Conservation (phyloP, 1,140 invertebrate species). For the Periplaneta americana region DNA sequence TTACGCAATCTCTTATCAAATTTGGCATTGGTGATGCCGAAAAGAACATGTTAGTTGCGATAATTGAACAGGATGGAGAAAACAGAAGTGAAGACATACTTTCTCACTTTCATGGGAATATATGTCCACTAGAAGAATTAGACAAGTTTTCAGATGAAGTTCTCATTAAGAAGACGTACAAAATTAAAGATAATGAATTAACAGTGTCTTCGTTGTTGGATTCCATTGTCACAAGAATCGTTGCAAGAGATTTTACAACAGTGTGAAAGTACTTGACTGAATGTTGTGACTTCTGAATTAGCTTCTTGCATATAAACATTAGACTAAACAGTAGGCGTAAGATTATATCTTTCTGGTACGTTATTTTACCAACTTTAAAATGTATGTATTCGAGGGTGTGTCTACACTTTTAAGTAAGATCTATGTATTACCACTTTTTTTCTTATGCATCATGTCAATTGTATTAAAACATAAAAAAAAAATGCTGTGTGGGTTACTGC, state of each 20-base stretch:
- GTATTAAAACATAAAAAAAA: too few relatives aligned
- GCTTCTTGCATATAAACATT: too few relatives aligned
- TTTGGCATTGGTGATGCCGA: conserved; percentile 56
- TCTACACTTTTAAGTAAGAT: too few relatives aligned
- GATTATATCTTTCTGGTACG: too few relatives aligned
- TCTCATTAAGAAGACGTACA: conserved; percentile 49
- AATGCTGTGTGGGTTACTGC: too few relatives aligned
- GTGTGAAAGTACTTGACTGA: neutral
- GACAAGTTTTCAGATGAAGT: conserved; percentile 37
- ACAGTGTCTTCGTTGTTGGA: conserved; percentile 42
- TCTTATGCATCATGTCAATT: too few relatives aligned
- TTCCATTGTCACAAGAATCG: conserved; percentile 53
- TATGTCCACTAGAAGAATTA: conserved; percentile 38
- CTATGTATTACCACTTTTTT: too few relatives aligned
- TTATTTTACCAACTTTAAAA: too few relatives aligned
- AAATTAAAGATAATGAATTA: conserved; percentile 44
- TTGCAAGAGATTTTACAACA: conserved; percentile 41
- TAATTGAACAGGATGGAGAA: conserved; percentile 40
- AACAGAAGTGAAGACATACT: conserved; percentile 35
- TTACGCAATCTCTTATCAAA: conserved; percentile 53
- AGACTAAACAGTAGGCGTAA: too few relatives aligned
- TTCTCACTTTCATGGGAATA: conserved; percentile 42
- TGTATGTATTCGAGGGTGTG: too few relatives aligned
- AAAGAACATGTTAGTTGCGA: conserved; percentile 46
- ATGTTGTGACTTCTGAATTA: too few relatives aligned